Conservation (phyloP, 2,113 vertebrate genomes). For the Eidolon helvum region DNA sequence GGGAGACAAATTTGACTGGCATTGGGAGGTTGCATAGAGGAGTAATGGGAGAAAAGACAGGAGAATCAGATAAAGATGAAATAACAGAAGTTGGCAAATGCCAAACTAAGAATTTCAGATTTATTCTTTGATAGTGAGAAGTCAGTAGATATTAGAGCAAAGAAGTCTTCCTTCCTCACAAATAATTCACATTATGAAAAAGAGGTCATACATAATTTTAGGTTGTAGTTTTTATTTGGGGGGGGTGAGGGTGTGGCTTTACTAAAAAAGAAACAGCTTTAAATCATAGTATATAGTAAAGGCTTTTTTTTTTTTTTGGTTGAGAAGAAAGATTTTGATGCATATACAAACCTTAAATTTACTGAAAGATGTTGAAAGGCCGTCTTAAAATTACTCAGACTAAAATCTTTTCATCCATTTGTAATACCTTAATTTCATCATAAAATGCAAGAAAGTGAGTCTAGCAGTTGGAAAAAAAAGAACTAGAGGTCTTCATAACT, state of each 20-base stretch:
- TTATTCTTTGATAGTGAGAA: neutral
- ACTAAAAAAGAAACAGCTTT: neutral
- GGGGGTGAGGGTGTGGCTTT: neutral
- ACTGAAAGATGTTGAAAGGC: slow-evolving; percentile 4
- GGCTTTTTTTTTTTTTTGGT: neutral
- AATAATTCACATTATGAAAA: neutral
- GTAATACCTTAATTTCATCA: neutral
- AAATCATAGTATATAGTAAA: neutral
- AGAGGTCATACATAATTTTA: neutral
- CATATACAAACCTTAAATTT: neutral
- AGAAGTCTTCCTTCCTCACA: neutral
- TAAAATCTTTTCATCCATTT: neutral
- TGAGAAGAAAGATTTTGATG: neutral
- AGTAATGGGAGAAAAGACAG: neutral
- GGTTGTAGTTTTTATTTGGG: neutral
- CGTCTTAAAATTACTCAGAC: neutral
- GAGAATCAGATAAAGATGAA: neutral
- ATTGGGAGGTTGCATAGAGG: neutral
- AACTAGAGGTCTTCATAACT: neutral
- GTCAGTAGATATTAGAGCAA: neutral
- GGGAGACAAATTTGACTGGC: neutral
- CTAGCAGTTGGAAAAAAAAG: neutral
- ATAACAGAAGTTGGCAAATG: neutral
- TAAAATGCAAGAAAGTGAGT: neutral
- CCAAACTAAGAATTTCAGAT: neutral